phyloP scores from a whole-genome alignment of 2,888 invertebrate genomes.

The Xestia ashworthii region DNA sequence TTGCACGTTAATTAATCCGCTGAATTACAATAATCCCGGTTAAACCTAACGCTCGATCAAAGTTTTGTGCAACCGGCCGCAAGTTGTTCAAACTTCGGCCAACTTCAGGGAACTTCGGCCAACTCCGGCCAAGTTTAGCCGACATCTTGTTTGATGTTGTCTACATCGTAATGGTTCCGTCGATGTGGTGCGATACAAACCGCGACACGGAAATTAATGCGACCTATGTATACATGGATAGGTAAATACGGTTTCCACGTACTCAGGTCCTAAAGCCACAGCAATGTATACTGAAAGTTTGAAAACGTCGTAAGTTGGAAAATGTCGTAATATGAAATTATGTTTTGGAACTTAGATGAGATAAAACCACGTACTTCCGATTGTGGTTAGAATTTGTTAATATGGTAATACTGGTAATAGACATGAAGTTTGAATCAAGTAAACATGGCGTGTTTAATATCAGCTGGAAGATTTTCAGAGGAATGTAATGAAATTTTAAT shows the following conservation, averaged over 20 bases:
- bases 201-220: slow-evolving; percentile 76
- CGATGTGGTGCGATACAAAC: slow-evolving; percentile 69
- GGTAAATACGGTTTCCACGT: slow-evolving; percentile 35
- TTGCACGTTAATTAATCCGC: slow-evolving; percentile 61
- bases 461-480: slow-evolving; percentile 33
- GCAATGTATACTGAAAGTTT: slow-evolving; percentile 50
- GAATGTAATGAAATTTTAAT: slow-evolving; percentile 37
- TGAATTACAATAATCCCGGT: slow-evolving; percentile 66
- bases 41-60: slow-evolving; percentile 71
- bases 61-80: slow-evolving; percentile 68
- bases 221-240: slow-evolving; percentile 58
- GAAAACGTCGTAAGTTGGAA: slow-evolving; percentile 43
- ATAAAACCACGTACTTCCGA: slow-evolving; percentile 50
- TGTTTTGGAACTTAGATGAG: slow-evolving; percentile 48
- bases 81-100: slow-evolving; percentile 63
- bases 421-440: slow-evolving; percentile 28
- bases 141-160: slow-evolving; percentile 71
- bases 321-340: slow-evolving; percentile 52
- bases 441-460: slow-evolving; percentile 43
- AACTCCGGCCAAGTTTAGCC: slow-evolving; percentile 60
- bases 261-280: slow-evolving; percentile 16
- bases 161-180: slow-evolving; percentile 72
- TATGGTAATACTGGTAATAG: slow-evolving; percentile 49
- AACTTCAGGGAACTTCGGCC: slow-evolving; percentile 55
- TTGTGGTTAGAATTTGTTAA: slow-evolving; percentile 42